Evolutionary conservation across 1,140 invertebrate genomes (phyloP), one percentile per base, ranked within the genome.

Genomic region (Drosophila guanche): DNA sequence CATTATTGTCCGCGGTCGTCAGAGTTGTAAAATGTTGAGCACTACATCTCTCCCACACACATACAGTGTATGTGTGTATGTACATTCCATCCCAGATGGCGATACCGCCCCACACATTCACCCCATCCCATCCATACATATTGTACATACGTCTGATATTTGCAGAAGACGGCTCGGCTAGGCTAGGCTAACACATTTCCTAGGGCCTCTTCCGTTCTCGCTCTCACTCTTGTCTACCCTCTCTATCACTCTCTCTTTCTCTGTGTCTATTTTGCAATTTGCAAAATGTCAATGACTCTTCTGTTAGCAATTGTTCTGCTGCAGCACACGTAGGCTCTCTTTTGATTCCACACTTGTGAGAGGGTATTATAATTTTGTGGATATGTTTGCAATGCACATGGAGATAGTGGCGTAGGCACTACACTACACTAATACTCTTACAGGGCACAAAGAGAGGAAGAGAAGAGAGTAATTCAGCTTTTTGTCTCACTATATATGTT

Each of bases 221-320:
- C 45, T 8, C 22, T 50, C 47, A 12, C 55, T 29, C 48, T 54
- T 55, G 16, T 20, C 16, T 20, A 20, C 16, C 16, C 16, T 20
- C 65, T 68, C 53, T 54, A 20, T 45, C 56, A 45, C 73, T 33
- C 29, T 33, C 7, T 12, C 33, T 4, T 10, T 12, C 33, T 12
- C 33, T 12, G 3, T 37, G 4, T 37, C 10, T 37, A 56, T 62
- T 67, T 69, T 59, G 76, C 68, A 63, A 83, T 84, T 63, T 61
- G 72, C 62, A 63, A 86, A 85, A 73, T 85, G 81, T 85, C 81
- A 85, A 70, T 88, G 81, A 85, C 81, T 75, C 48, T 57, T 71
- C 62, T 37, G 3, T 66, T 71, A 65, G 67, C 43, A 55, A 57
- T 75, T 74, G 50, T 65, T 59, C 52, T 45, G 47, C n/a, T 40